Evolutionary conservation across 2,888 invertebrate genomes (phyloP), one percentile per base, ranked within the genome.

Genomic region (Melipona bicolor): DNA sequence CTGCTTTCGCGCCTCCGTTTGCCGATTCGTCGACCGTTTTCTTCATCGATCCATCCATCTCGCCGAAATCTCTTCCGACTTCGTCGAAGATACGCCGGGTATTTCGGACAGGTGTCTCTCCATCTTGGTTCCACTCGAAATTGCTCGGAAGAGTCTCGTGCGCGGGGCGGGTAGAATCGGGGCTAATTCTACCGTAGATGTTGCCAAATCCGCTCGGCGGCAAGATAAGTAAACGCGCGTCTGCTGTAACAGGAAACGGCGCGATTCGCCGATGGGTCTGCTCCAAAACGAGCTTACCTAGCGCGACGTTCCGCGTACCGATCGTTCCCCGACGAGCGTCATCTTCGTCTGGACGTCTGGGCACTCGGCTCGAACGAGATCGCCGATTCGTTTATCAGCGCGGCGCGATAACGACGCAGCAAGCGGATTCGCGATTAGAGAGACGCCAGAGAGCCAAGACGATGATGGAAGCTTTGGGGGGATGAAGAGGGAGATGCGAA

Each of bases 1-100:
- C 65, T 79, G 68, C 62, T 52, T 64, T 50, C 70, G 49, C 68
- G 62, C 68, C 52, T 64, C 36, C 64, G 70, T 50, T 56, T 50
- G 83, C 86, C 70, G 83, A 86, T 77, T 88, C 86, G 76, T 79
- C 81, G 72, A 59, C 76, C 32, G 32, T 32, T 32, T 64, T 67
- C 78, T 76, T 19, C 32, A 11, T 32, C 32, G 32, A 21, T 62
- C 62, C 19, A 27, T 54, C 9, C 3, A 0, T 9, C 50, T 50
- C 50, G 50, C 2, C 15, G 15, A 50, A 50, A 27, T 27, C 50
- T 50, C 52, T 15, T 52, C 5, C 52, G 32, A 4, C 32, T 32
- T 32, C 32, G 4, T 4, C 32, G 32, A n/a, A n/a, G n/a, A n/a
- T n/a, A 32, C 32, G 32, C 32, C 4, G 32, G 4, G 4, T 0